Evolutionary conservation across 2,888 invertebrate species (phyloP), one percentile per base, ranked within the genome.

Genomic region (Candidula unifasciata): DNA sequence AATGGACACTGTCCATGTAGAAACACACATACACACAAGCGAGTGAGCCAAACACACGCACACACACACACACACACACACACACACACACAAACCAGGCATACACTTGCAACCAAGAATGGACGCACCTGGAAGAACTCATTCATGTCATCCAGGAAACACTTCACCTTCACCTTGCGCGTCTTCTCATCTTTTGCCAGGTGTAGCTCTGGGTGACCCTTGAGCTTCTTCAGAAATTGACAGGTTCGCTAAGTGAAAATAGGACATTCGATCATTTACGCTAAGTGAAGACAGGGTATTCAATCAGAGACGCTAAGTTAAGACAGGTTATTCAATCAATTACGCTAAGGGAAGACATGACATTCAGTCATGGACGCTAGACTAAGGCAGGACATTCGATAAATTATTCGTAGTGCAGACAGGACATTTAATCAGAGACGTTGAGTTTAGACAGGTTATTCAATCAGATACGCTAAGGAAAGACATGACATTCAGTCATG

Each of bases 241-340:
- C 92, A 92, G 16, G 91, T 76, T 73, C 87, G 84, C 92, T 92
- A 87, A 16, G 27, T 27, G 27, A 27, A 27, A 3, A 10, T 6
- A 66, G 3, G 44, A 44, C 44, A 44, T 44, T 44, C 44, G 13
- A 44, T 44, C 8, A 44, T 3, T 3, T 10, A 6, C 44, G 10
- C 44, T 44, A 44, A 6, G 5, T 10, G 10, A 44, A 44, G 3
- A 44, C 44, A 44, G 3, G 44, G 44, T 10, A 44, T 44, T 44
- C 44, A 44, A 10, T 6, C 44, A 44, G 44, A 13, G 8, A 44
- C 44, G 2, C 44, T 44, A 44, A 0, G 0, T 1, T 0, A 44
- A 44, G 6, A 44, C 44, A 44, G 6, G 44, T 6, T 13, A 44
- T 44, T 44, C 44, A 44, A 1, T 44, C 44, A 44, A 13, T 6